phyloP scores from a whole-genome alignment of 2,113 vertebrate species.

The Actenoides lindsayi region DNA sequence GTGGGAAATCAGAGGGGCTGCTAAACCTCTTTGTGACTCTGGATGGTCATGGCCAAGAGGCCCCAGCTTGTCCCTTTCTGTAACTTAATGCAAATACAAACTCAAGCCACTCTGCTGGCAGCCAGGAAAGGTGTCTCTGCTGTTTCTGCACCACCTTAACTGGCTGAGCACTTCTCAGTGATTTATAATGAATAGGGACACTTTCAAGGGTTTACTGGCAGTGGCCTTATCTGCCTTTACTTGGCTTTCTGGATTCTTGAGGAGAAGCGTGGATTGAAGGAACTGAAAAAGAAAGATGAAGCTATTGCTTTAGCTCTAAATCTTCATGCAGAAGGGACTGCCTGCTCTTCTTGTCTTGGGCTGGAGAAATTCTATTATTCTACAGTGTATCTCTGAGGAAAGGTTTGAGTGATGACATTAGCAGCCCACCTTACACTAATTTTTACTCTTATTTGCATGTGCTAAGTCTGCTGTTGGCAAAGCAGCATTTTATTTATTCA shows the following conservation, averaged over 20 bases:
- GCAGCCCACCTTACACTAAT: background rate
- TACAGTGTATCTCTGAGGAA: background rate
- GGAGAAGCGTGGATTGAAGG: background rate
- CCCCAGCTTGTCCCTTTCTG: background rate
- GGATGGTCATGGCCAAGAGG: background rate
- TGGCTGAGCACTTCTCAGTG: background rate
- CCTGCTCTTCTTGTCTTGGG: background rate
- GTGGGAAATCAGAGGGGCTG: background rate
- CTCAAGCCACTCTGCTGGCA: background rate
- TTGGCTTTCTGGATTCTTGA: conserved; percentile 16
- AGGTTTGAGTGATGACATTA: conserved; percentile 35
- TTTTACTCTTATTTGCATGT: background rate
- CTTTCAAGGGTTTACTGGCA: background rate
- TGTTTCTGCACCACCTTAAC: background rate
- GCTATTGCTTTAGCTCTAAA: background rate
- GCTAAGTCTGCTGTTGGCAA: background rate
- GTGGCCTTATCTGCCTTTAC: conserved; percentile 15
- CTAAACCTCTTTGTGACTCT: background rate
- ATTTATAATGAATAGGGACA: background rate
- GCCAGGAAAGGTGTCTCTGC: background rate
- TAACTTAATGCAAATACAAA: background rate
- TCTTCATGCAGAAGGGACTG: background rate
- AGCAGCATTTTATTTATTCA: background rate
- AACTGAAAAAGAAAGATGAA: conserved; percentile 13
- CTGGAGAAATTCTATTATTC: background rate